Base-by-base conservation (phyloP, 2,113 vertebrate genomes). In the Lamprologus ornatipinnis region DNA sequence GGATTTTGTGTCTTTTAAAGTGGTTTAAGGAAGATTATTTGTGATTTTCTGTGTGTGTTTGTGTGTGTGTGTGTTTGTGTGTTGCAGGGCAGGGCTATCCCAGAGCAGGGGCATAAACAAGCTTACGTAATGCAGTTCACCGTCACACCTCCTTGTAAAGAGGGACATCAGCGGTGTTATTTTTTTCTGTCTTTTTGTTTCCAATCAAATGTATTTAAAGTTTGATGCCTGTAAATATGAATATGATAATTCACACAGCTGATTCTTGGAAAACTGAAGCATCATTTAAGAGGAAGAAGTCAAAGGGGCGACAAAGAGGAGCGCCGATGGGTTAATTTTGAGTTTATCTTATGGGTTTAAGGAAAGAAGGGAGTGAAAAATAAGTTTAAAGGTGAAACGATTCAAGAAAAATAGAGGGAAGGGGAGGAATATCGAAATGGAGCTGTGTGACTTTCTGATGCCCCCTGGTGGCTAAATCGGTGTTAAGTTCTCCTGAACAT, bases 61-160 rank as follows among this genome's bases (percentile, higher is more conserved):
- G 84, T 88, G 60, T 28, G 80, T 65, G 60, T 70, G 23, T 82
- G 58, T 81, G 26, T 26, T 4, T 26, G 40, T 63, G 80, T 90
- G 80, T 87, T 95, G 93, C 93, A 95, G 95, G 94, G 95, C 93
- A 95, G 94, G 95, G 95, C 91, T 89, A 84, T 94, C 89, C 83
- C 86, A 88, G 84, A 89, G 87, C 92, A 80, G 84, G 83, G 91
- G 89, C 93, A 94, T 96, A 96, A 96, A 97, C 95, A 96, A 85
- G 91, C 83, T 97, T 96, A 95, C 35, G 81, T 96, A 96, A 96
- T 92, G 81, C 86, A 68, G 84, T 79, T 83, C 92, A 86, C 87
- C 17, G 84, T 95, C 96, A 96, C 95, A 94, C 94, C 90, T 93
- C 88, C 73, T 91, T 92, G 87, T 93, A 85, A 84, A 93, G 88